A percentile compares a stretch with the other conserved stretches of the same genome.
phyloP scores from a whole-genome alignment of 2,113 vertebrate genomes.

The Corynorhinus townsendii region DNA sequence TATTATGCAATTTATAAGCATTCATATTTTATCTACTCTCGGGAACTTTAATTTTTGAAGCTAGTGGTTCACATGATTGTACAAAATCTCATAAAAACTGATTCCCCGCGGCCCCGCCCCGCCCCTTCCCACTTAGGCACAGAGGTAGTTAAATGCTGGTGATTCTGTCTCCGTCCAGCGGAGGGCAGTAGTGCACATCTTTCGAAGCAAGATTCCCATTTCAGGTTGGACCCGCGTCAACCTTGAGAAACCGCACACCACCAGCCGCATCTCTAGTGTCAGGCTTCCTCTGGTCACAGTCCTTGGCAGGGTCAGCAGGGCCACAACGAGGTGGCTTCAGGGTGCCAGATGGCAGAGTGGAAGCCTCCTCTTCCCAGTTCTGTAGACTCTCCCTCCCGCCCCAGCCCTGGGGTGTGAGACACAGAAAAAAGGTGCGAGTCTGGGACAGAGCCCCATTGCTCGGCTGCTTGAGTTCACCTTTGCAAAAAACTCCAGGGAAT shows the following conservation, averaged over 20 bases:
- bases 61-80: not conserved
- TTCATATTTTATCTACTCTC: not conserved
- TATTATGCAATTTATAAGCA: not conserved
- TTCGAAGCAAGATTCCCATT: not conserved
- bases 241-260: not conserved
- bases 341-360: not conserved
- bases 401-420: not conserved
- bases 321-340: not conserved
- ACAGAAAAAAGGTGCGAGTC: not conserved
- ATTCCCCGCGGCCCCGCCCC: fast-evolving
- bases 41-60: not conserved
- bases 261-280: not conserved
- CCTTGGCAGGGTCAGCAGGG: not conserved
- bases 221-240: fast-evolving
- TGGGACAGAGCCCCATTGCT: not conserved
- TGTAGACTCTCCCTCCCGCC: not conserved
- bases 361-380: not conserved
- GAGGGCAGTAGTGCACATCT: not conserved
- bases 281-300: not conserved
- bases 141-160: not conserved
- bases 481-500: not conserved
- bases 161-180: not conserved
- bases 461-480: not conserved
- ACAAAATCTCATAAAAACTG: not conserved
- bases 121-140: too few species aligned